A percentile compares a stretch with the other conserved stretches of the same genome.
phyloP scores from a whole-genome alignment of 2,888 invertebrate genomes.

The Spisula solida region DNA sequence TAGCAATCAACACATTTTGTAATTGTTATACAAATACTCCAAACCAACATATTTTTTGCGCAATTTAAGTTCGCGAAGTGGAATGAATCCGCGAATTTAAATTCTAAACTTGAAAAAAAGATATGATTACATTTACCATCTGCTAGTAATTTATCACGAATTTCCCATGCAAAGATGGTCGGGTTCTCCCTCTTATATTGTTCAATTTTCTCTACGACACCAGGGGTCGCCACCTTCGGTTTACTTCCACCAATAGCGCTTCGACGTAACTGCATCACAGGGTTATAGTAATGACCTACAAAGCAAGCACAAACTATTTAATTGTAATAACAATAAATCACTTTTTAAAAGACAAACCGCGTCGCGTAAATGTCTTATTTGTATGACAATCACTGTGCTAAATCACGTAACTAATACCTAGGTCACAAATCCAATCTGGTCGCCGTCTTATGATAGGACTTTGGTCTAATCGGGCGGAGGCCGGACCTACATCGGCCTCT shows the following conservation, averaged over 20 bases:
- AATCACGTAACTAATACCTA: background rate
- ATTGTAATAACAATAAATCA: background rate
- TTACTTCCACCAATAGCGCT: constrained; percentile 93
- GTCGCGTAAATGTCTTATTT: background rate
- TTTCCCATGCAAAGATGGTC: constrained; percentile 99
- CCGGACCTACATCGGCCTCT: too few species aligned
- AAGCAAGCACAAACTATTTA: background rate
- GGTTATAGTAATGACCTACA: constrained; percentile 67
- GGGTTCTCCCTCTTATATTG: constrained; percentile 99
- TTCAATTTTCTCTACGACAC: constrained; percentile 98
- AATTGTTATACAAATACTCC: too few species aligned
- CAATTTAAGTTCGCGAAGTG: too few species aligned
- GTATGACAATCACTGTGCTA: background rate
- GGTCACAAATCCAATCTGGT: background rate
- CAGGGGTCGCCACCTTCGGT: constrained; percentile 98
- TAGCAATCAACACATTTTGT: too few species aligned
- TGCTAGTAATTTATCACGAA: constrained; percentile 97
- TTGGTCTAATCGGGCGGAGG: too few species aligned
- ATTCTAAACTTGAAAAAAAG: too few species aligned
- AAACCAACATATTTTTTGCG: too few species aligned
- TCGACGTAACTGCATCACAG: constrained; percentile 68
- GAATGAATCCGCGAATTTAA: too few species aligned
- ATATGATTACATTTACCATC: constrained; percentile 90
- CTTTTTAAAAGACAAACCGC: background rate
- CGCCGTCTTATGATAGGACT: too few species aligned